A percentile compares a stretch with the other conserved stretches of the same genome.
Conservation (phyloP, 2,797 vertebrate genomes). For the Triplophysa bombifrons region DNA sequence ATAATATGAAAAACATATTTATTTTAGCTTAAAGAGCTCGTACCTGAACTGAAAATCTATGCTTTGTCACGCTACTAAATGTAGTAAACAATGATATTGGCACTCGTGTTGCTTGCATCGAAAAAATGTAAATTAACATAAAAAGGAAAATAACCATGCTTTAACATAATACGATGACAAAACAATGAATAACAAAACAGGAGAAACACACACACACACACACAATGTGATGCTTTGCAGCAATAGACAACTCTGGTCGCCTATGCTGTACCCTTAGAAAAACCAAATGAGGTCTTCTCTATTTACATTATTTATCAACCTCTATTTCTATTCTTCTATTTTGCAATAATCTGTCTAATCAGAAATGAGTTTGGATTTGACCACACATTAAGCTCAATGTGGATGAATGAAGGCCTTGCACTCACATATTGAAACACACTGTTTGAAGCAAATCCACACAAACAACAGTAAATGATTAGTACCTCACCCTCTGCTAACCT, state of each 20-base stretch:
- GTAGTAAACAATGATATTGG: constrained; percentile 5
- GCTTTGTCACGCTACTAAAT: not conserved
- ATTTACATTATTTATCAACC: not conserved
- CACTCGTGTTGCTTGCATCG: constrained; percentile 10
- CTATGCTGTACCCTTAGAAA: constrained; percentile 4
- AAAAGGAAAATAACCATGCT: constrained; percentile 36
- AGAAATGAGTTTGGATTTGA: constrained; percentile 16
- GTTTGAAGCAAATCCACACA: constrained; percentile 15
- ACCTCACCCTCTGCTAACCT: not conserved
- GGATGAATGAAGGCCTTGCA: constrained; percentile 7
- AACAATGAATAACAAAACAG: constrained; percentile 49
- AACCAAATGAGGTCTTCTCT: not conserved
- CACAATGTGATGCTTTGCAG: constrained; percentile 56
- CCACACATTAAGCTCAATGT: constrained; percentile 19
- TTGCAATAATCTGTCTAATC: not conserved
- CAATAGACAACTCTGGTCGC: constrained; percentile 35
- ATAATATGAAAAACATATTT: not conserved
- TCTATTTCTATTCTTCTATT: not conserved
- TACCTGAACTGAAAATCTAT: not conserved
- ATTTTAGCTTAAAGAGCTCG: not conserved
- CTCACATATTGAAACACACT: constrained; percentile 6
- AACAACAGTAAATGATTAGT: not conserved
- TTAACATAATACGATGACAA: constrained; percentile 44
- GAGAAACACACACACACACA: constrained; percentile 26
- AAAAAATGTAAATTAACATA: constrained; percentile 25